Evolutionary conservation across 2,797 vertebrate species (phyloP).

Genomic region (Enteromius thamalakanensis): DNA sequence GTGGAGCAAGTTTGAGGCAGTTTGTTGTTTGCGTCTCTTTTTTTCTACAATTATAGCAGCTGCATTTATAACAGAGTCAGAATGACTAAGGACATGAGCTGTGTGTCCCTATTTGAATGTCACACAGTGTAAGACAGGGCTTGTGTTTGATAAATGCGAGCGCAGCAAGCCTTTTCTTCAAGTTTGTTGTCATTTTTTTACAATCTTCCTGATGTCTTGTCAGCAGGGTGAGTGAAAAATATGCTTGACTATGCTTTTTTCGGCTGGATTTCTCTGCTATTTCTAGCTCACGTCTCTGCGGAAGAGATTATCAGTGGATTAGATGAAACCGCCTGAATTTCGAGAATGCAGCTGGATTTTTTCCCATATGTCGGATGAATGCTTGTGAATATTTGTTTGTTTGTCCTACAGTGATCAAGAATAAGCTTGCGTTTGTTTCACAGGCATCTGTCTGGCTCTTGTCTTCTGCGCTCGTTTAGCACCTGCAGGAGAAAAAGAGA

Average conservation of each 20-base stretch:
- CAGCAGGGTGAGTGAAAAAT: slow-evolving; percentile 55
- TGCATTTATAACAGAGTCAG: slow-evolving; percentile 32
- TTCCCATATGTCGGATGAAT: slow-evolving; percentile 21
- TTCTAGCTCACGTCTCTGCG: slow-evolving; percentile 53
- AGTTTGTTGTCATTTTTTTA: slow-evolving; percentile 57
- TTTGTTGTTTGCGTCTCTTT: slow-evolving; percentile 27
- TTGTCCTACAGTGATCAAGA: slow-evolving; percentile 41
- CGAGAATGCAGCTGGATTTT: slow-evolving; percentile 17
- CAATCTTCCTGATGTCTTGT: slow-evolving; percentile 55
- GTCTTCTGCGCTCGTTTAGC: slow-evolving; percentile 44
- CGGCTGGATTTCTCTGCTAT: slow-evolving; percentile 42
- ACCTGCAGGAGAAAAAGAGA: slow-evolving; percentile 32
- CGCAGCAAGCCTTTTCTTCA: slow-evolving; percentile 54
- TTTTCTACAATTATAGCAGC: slow-evolving; percentile 35
- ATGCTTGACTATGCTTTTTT: slow-evolving; percentile 59
- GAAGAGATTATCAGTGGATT: slow-evolving; percentile 68
- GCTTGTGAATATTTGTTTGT: slow-evolving; percentile 27
- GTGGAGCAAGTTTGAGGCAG: slow-evolving; percentile 22
- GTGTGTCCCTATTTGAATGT: slow-evolving; percentile 47
- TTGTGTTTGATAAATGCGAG: slow-evolving; percentile 48
- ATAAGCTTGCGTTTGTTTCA: slow-evolving; percentile 37
- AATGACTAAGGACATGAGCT: slow-evolving; percentile 39
- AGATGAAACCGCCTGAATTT: slow-evolving; percentile 58
- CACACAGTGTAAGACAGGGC: slow-evolving; percentile 31
- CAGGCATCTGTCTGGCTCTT: slow-evolving; percentile 43